Conservation (phyloP, 2,888 invertebrate species). For the Catocala sponsa region DNA sequence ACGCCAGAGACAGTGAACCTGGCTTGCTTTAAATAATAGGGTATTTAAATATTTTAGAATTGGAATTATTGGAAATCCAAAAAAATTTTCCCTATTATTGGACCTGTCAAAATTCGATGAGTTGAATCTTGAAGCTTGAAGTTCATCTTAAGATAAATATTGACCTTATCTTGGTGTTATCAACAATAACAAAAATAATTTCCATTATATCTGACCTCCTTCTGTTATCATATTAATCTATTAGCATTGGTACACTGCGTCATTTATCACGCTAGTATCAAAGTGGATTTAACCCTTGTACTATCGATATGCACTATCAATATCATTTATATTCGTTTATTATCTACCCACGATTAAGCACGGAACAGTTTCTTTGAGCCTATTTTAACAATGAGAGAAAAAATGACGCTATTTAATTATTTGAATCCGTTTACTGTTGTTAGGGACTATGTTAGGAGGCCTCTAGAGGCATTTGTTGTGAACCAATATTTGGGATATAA, state of each 20-base stretch:
- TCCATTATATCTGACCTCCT: constrained; percentile 35
- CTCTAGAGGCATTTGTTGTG: constrained; percentile 77
- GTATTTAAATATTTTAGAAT: too few species aligned
- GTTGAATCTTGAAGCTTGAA: too few species aligned
- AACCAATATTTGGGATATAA: constrained; percentile 88
- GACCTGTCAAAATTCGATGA: too few species aligned
- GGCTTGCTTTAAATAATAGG: too few species aligned
- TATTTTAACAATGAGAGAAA: constrained; percentile 37
- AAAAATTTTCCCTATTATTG: too few species aligned
- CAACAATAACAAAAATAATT: constrained; percentile 36
- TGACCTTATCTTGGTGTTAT: constrained; percentile 14
- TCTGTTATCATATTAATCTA: constrained; percentile 43
- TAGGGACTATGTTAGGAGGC: constrained; percentile 69
- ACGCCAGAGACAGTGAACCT: too few species aligned
- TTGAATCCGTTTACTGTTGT: constrained; percentile 74
- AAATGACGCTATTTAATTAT: constrained; percentile 62
- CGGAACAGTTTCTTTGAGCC: constrained; percentile 64
- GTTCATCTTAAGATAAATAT: constrained; percentile 1
- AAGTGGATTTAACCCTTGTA: constrained; percentile 54
- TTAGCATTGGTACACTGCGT: constrained; percentile 34
- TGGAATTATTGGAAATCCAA: too few species aligned
- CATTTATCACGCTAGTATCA: constrained; percentile 40
- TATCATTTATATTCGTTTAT: constrained; percentile 57
- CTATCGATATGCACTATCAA: constrained; percentile 56
- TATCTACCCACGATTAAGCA: constrained; percentile 72